Evolutionary conservation across 2,797 vertebrate species (phyloP), one percentile per base, ranked within the genome.

Genomic region (Gymnocypris eckloni): DNA sequence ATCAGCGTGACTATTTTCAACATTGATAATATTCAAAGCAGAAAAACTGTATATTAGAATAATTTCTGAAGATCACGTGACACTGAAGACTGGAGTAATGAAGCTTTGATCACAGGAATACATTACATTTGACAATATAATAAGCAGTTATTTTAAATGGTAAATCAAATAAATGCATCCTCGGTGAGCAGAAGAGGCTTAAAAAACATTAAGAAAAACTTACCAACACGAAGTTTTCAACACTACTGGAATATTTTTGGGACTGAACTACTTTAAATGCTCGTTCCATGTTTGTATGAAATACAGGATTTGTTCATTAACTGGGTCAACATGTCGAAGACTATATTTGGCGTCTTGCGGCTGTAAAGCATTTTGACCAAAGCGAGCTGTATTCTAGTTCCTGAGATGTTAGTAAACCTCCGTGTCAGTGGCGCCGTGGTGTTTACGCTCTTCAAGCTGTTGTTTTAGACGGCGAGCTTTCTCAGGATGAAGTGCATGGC

Each of bases 401-500:
- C 6, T 22, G 50, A 76, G 33, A 54, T 76, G 73, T 76, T 54
- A 39, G 73, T 76, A 54, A 76, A 54, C 18, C 73, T 76, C 50
- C 13, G 50, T 37, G 73, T 54, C 50, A 54, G 73, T 76, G 73
- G 73, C 48, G 73, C 72, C 73, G 4, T 52, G 48, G 6, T 76
- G 73, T 76, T 76, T 76, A 54, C 6, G 20, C 48, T 37, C 18
- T 20, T 76, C 73, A 76, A 54, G 28, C 73, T 76, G 73, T 54
- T 76, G 48, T 75, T 33, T 28, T 16, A 48, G 25, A 9, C 25
- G 15, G 25, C 4, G 43, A 6, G 2, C 13, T 11, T 1, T 33
- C 10, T 75, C 45, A 12, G 48, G 8, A 12, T 11, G 20, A 8
- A 75, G 20, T 2, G 50, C 33, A 75, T 33, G 72, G 72, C 48